Conservation (phyloP, 2,797 vertebrate species). For the Xenentodon cancila region DNA sequence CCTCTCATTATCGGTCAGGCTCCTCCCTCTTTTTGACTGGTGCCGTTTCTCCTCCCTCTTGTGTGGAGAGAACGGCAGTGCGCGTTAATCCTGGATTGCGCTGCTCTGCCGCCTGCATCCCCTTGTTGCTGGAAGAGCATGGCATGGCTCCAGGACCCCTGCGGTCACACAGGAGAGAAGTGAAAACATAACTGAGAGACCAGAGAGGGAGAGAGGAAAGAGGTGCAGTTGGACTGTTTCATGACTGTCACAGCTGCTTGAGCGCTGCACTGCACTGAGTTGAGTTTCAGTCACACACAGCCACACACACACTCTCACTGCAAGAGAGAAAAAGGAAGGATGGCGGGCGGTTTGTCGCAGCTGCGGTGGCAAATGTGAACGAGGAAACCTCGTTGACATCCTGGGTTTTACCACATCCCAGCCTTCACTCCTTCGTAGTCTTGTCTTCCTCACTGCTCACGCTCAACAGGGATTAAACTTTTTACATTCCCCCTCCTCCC, state of each 20-base stretch:
- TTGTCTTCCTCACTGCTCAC: constrained; percentile 33
- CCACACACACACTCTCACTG: constrained; percentile 45
- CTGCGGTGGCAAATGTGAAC: constrained; percentile 56
- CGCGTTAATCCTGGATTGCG: constrained; percentile 75
- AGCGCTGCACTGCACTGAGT: constrained; percentile 48
- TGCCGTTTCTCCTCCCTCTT: constrained; percentile 61
- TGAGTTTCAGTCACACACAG: constrained; percentile 58
- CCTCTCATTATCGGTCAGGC: constrained; percentile 67
- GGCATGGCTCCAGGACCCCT: constrained; percentile 77
- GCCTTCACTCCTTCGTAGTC: constrained; percentile 21
- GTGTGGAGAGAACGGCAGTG: constrained; percentile 55
- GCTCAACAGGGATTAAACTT: constrained; percentile 72
- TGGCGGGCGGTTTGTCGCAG: constrained; percentile 53
- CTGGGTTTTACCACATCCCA: constrained; percentile 36
- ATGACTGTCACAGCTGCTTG: constrained; percentile 60
- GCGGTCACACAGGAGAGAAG: constrained; percentile 62
- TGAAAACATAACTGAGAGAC: constrained; percentile 47
- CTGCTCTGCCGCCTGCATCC: constrained; percentile 76
- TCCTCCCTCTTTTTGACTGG: constrained; percentile 72
- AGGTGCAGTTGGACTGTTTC: constrained; percentile 53
- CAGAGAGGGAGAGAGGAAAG: constrained; percentile 26
- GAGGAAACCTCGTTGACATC: constrained; percentile 56
- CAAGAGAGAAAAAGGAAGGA: constrained; percentile 39
- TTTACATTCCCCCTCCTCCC: constrained; percentile 49
- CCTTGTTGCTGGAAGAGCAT: constrained; percentile 76